A percentile compares a stretch with the other conserved stretches of the same genome.
Conservation (phyloP, 2,888 invertebrate species). For the Nomada ruficornis region DNA sequence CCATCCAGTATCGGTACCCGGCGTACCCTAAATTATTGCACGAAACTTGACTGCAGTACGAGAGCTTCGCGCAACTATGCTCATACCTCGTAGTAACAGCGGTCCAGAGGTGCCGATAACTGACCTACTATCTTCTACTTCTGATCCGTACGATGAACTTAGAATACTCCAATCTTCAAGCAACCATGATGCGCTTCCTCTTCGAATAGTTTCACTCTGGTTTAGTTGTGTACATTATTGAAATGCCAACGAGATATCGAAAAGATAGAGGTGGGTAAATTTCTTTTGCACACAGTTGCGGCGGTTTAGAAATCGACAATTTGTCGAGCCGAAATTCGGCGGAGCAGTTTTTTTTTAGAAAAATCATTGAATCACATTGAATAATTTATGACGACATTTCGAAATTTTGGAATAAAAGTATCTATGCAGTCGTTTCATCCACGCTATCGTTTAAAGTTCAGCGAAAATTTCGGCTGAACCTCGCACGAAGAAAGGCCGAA, state of each 20-base stretch:
- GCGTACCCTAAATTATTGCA: constrained; percentile 71
- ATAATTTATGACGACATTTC: no score
- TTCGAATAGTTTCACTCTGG: constrained; percentile 43
- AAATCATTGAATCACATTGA: no score
- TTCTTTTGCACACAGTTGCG: neutral
- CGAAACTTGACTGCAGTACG: constrained; percentile 57
- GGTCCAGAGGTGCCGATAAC: constrained; percentile 70
- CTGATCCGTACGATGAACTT: constrained; percentile 50
- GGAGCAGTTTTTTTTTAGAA: no score
- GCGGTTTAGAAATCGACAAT: neutral
- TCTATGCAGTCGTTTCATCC: no score
- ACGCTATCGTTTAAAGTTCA: neutral
- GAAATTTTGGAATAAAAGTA: no score
- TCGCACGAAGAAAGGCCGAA: neutral
- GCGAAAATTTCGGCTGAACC: neutral
- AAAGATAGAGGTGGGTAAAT: neutral
- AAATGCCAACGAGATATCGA: constrained; percentile 28
- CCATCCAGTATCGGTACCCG: constrained; percentile 67
- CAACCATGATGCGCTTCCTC: constrained; percentile 23
- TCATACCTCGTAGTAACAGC: constrained; percentile 63
- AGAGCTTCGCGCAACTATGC: constrained; percentile 65
- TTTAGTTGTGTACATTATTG: constrained; percentile 49
- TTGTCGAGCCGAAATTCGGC: neutral
- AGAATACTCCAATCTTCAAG: constrained; percentile 49
- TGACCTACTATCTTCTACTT: constrained; percentile 71